A percentile compares a stretch with the other conserved stretches of the same genome.
phyloP scores from a whole-genome alignment of 2,888 invertebrate genomes.

The Lasioglossum oenotherae region DNA sequence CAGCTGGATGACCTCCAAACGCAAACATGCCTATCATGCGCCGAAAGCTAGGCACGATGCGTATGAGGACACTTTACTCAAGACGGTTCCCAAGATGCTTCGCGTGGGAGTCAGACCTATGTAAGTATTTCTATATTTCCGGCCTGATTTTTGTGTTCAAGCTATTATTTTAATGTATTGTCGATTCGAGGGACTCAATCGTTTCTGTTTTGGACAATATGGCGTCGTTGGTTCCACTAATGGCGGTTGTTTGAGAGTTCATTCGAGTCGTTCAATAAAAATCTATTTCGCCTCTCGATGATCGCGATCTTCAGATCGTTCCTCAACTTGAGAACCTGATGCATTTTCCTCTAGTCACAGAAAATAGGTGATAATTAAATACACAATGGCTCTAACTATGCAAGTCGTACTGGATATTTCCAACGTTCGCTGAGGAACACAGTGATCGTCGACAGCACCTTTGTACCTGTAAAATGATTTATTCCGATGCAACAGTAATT shows the following conservation, averaged over 20 bases:
- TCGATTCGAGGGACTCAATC: neutral
- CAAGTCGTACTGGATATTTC: neutral
- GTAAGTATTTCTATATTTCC: constrained; percentile 9
- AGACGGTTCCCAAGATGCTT: neutral
- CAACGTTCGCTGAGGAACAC: neutral
- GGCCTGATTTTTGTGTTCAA: neutral
- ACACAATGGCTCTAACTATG: neutral
- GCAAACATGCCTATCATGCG: constrained; percentile 13
- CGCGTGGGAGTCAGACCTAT: constrained; percentile 1
- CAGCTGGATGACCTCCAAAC: constrained; percentile 29
- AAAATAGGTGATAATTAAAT: constrained; percentile 4
- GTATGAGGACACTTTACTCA: constrained; percentile 3
- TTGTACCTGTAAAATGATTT: neutral
- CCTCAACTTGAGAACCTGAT: neutral
- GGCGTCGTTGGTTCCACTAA: neutral
- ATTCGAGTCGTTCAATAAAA: neutral
- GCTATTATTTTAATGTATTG: neutral
- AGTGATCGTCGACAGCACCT: neutral
- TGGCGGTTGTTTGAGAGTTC: neutral
- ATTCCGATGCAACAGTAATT: neutral
- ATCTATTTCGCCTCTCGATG: no score
- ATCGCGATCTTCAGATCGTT: neutral
- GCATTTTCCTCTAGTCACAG: neutral
- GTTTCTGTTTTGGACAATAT: neutral
- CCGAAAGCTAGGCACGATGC: neutral